These are phyloP conservation scores for Dusona sp. DNA, from an alignment of 2,888 invertebrate genomes.

Conservation along the genomic window DNA sequence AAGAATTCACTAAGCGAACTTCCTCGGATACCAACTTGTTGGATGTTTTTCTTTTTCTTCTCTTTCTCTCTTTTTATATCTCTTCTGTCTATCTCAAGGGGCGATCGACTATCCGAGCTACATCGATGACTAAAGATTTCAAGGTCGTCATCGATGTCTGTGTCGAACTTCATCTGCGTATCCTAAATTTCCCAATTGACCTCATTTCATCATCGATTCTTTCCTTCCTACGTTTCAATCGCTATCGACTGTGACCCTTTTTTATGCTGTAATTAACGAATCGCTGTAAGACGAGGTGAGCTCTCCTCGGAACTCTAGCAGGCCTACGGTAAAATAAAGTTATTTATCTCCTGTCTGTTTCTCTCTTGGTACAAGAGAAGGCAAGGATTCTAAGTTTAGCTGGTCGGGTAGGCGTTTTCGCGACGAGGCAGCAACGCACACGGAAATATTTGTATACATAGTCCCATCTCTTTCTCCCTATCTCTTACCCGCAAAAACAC, in stretches of 20 bases:
- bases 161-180: background rate
- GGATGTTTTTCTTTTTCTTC: constrained; percentile 13
- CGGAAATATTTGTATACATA: constrained; percentile 82
- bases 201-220: background rate
- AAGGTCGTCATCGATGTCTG: background rate
- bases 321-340: constrained; percentile 42
- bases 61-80: background rate
- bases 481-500: constrained; percentile 35
- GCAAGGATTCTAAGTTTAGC: constrained; percentile 83
- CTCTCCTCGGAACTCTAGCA: constrained; percentile 38
- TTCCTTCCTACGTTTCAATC: background rate
- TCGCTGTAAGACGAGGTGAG: constrained; percentile 14
- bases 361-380: constrained; percentile 77
- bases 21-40: constrained; percentile 69
- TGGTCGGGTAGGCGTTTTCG: constrained; percentile 82
- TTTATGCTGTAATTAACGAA: background rate
- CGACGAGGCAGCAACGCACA: constrained; percentile 75
- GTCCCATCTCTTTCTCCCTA: background rate
- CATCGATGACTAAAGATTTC: background rate
- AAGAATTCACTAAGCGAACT: constrained; percentile 67
- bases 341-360: constrained; percentile 14
- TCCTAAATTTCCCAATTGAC: background rate
- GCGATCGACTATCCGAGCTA: background rate
- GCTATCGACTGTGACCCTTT: background rate
- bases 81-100: background rate